phyloP scores from a whole-genome alignment of 2,888 invertebrate species.

The Caradrina clavipalpis region DNA sequence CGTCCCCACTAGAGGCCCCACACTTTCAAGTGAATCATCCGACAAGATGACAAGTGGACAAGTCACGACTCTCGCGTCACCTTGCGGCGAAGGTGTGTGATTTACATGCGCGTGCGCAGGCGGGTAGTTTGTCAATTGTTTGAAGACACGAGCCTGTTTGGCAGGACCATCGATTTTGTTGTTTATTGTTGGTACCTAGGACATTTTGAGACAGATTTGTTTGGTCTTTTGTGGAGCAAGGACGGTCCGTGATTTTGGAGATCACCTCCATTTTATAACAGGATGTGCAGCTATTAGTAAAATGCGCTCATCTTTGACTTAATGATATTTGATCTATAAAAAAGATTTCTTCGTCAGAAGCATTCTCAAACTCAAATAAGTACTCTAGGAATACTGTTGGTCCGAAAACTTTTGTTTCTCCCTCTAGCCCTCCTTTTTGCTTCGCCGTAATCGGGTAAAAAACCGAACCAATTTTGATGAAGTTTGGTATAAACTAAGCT shows the following conservation, averaged over 20 bases:
- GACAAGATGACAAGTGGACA: conserved; percentile 40
- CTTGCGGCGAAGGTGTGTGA: conserved; percentile 61
- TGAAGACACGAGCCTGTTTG: conserved; percentile 19
- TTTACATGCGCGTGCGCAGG: conserved; percentile 46
- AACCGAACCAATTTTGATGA: too few relatives aligned
- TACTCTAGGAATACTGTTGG: too few relatives aligned
- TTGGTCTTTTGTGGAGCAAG: conserved; percentile 39
- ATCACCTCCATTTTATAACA: neutral
- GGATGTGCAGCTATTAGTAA: too few relatives aligned
- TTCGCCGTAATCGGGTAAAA: too few relatives aligned
- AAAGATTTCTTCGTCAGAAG: too few relatives aligned
- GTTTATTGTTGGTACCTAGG: conserved; percentile 6
- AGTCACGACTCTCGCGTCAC: conserved; percentile 59
- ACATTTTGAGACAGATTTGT: conserved; percentile 22
- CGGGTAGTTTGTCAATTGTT: conserved; percentile 49
- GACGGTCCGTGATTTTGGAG: conserved; percentile 6
- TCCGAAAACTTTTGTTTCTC: too few relatives aligned
- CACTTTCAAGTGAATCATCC: conserved; percentile 49
- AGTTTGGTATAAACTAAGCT: too few relatives aligned
- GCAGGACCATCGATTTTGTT: neutral
- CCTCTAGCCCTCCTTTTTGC: too few relatives aligned
- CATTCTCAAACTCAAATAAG: too few relatives aligned
- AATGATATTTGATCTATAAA: too few relatives aligned
- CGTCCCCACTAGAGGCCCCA: conserved; percentile 20
- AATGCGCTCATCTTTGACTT: too few relatives aligned